Evolutionary conservation across 2,113 vertebrate genomes (phyloP).

Genomic region (Oryzias melastigma): DNA sequence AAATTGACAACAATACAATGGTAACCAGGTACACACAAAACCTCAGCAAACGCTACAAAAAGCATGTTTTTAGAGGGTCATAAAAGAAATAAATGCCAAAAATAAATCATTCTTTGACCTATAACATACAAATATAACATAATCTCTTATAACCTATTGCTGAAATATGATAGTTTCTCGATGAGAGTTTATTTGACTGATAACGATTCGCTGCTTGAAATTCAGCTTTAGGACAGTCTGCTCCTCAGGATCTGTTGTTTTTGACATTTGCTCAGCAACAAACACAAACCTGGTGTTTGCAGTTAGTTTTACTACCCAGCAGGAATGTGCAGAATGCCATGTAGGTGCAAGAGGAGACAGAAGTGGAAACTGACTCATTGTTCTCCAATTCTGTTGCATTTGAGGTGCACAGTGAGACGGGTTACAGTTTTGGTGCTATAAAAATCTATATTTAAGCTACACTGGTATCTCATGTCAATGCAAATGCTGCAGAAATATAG

Average conservation of each 20-base stretch:
- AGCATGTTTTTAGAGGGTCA: neutral
- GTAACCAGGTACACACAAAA: slow-evolving; percentile 1
- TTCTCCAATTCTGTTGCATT: slow-evolving; percentile 25
- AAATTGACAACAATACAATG: slow-evolving; percentile 1
- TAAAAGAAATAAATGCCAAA: neutral
- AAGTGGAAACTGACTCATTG: slow-evolving; percentile 46
- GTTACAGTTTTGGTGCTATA: neutral
- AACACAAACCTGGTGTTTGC: slow-evolving; percentile 33
- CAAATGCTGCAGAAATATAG: no score
- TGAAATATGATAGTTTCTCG: no score
- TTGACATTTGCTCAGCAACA: slow-evolving; percentile 32
- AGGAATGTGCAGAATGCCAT: slow-evolving; percentile 26
- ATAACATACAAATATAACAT: no score
- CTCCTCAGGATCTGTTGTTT: slow-evolving; percentile 24
- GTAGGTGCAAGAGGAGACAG: slow-evolving; percentile 48
- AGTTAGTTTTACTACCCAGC: slow-evolving; percentile 7
- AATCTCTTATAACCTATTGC: no score
- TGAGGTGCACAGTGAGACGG: slow-evolving; percentile 13
- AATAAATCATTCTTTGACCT: no score
- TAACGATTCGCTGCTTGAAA: neutral
- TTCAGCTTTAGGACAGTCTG: slow-evolving; percentile 15
- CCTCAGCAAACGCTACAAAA: neutral
- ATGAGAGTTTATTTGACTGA: no score
- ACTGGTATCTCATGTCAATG: no score
- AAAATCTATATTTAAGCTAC: no score